Conservation (phyloP, 1,140 invertebrate genomes). For the Hesperophylax magnus region DNA sequence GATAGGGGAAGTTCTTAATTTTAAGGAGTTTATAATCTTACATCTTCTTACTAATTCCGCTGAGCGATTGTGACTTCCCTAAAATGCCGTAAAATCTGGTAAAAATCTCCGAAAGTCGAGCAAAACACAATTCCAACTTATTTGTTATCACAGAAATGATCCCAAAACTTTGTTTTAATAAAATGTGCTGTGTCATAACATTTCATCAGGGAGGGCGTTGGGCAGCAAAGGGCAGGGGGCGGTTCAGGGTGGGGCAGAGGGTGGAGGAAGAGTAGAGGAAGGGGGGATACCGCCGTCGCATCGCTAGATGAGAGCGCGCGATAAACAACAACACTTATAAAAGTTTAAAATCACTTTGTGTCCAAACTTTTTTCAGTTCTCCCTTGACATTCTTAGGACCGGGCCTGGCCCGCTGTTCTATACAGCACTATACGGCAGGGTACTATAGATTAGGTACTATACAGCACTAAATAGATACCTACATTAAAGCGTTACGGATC, state of each 20-base stretch:
- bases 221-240: not conserved
- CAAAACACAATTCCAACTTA: constrained; percentile 28
- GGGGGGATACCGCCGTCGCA: too few relatives aligned
- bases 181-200: constrained; percentile 43
- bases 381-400: not conserved
- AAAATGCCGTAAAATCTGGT: too few relatives aligned
- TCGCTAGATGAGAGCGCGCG: constrained; percentile 34
- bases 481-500: too few relatives aligned
- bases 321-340: constrained; percentile 48
- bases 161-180: constrained; percentile 39
- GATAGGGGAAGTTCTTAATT: too few relatives aligned
- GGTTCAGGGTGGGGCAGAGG: not conserved
- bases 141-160: constrained; percentile 16
- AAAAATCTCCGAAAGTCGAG: not conserved
- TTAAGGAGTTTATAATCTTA: too few relatives aligned
- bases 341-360: constrained; percentile 57
- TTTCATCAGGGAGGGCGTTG: constrained; percentile 28
- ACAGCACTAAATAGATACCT: too few relatives aligned
- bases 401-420: not conserved
- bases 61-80: too few relatives aligned
- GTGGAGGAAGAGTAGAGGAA: not conserved
- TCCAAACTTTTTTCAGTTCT: constrained; percentile 52
- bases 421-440: too few relatives aligned
- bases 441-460: too few relatives aligned
- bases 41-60: too few relatives aligned